Base-by-base conservation (phyloP, 2,113 vertebrate genomes). In the Poeciliopsis occidentalis region DNA sequence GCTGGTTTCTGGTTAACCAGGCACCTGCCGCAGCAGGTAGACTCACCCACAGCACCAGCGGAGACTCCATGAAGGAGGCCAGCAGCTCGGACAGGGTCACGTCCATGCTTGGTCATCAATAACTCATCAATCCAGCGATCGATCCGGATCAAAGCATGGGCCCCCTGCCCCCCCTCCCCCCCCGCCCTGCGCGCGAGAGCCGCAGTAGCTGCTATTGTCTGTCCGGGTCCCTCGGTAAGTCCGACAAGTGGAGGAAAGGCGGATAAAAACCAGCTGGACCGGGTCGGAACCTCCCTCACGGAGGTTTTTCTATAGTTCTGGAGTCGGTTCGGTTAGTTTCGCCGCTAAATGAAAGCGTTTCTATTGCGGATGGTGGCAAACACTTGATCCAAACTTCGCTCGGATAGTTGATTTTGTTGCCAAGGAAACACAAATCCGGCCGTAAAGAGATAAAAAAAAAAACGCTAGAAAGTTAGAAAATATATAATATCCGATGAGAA, bases 11-110 rank as follows among this genome's bases (percentile, higher is more conserved):
- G 34, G 34, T 34, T 34, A 37, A 37, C 32, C 19, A 57, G 12
- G 67, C 78, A 80, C 71, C 66, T 80, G 78, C 57, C 4, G 29
- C 44, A 47, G 44, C 44, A 30, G 27, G 41, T 57, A 30, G 51
- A 93, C 92, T 90, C 51, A 93, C 92, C 92, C 92, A 93, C 67
- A 79, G 22, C 85, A 92, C 92, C 68, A 93, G 88, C 32, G 92
- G 92, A 0, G 92, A 90, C 80, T 93, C 89, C 90, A 93, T 88
- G 76, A 93, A 93, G 26, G 86, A 31, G 63, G 81, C 86, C 85
- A 93, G 74, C 4, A 92, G 62, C 73, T 93, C 89, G 60, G 92
- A 93, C 76, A 93, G 81, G 60, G 92, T 92, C 64, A 85, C 87
- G 2, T 93, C 90, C 92, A 93, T 93, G 77, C n/a, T 60, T 54